These are phyloP conservation scores for Sus cebifrons DNA, from an alignment of 2,797 vertebrate species.

Conservation along the genomic window DNA sequence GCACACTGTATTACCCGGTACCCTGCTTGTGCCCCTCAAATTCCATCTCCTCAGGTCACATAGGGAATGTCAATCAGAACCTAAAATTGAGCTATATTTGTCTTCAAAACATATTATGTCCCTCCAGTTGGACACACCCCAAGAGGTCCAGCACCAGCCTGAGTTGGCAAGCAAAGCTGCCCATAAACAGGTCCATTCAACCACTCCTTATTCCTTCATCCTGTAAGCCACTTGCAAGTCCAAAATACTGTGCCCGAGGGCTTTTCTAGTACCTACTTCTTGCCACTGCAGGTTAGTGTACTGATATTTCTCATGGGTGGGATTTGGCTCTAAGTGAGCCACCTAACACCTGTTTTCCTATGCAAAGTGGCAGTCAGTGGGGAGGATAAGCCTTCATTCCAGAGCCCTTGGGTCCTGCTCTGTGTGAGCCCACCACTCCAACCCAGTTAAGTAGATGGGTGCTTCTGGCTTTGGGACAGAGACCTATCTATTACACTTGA, in stretches of 20 bases:
- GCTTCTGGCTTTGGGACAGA: not conserved
- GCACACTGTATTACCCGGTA: not conserved
- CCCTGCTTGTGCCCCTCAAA: not conserved
- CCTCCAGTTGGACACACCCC: too few species aligned
- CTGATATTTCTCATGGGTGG: not conserved
- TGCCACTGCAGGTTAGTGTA: not conserved
- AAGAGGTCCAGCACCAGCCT: not conserved
- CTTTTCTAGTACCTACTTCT: not conserved
- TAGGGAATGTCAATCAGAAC: not conserved
- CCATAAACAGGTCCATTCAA: rapidly evolving
- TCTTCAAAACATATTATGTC: not conserved
- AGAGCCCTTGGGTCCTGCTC: not conserved
- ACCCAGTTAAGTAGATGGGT: not conserved
- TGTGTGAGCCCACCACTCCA: not conserved
- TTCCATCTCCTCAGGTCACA: not conserved
- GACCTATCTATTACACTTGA: not conserved
- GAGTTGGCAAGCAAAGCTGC: not conserved
- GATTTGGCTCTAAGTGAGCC: not conserved
- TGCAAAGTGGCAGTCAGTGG: not conserved
- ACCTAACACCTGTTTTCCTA: not conserved
- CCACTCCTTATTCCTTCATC: not conserved
- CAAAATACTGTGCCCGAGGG: not conserved
- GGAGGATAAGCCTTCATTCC: not conserved
- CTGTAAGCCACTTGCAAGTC: not conserved
- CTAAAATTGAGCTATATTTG: not conserved